A percentile compares a stretch with the other conserved stretches of the same genome.
phyloP scores from a whole-genome alignment of 2,888 invertebrate species.

The Leptopterna dolabrata region DNA sequence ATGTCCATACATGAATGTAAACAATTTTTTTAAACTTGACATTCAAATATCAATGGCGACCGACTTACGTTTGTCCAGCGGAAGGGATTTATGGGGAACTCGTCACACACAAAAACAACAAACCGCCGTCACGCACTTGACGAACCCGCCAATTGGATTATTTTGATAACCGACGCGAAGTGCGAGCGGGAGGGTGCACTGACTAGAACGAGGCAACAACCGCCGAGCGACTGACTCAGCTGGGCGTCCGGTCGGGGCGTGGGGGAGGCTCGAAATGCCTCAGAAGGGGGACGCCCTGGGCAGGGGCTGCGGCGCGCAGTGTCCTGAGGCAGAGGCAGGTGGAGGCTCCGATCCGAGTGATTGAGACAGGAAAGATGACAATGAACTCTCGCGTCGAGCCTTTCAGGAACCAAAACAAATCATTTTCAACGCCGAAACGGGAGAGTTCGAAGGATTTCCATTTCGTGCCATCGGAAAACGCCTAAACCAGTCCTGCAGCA shows the following conservation, averaged over 20 bases:
- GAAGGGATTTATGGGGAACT: conserved; percentile 21
- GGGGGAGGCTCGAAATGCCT: not conserved
- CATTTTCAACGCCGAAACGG: not conserved
- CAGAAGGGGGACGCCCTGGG: not conserved
- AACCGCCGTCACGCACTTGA: not conserved
- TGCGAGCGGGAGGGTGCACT: not conserved
- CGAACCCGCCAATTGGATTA: not conserved
- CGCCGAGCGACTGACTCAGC: conserved; percentile 40
- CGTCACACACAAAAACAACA: conserved; percentile 13
- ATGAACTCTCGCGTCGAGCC: not conserved
- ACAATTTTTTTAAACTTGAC: no score
- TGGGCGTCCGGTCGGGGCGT: not conserved
- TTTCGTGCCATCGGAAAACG: not conserved
- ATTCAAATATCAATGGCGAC: no score
- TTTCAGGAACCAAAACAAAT: not conserved
- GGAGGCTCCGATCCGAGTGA: no score
- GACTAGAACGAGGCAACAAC: conserved; percentile 33
- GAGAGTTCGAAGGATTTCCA: not conserved
- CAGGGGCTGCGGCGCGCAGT: not conserved
- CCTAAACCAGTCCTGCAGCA: not conserved
- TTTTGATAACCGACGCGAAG: not conserved
- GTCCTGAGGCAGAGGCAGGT: not conserved
- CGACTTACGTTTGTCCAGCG: conserved; percentile 48
- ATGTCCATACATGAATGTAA: no score
- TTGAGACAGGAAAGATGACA: not conserved